Evolutionary conservation across 92 coral and sea anemone genomes (phyloP).

Genomic region (Palythoa grandiflora): DNA sequence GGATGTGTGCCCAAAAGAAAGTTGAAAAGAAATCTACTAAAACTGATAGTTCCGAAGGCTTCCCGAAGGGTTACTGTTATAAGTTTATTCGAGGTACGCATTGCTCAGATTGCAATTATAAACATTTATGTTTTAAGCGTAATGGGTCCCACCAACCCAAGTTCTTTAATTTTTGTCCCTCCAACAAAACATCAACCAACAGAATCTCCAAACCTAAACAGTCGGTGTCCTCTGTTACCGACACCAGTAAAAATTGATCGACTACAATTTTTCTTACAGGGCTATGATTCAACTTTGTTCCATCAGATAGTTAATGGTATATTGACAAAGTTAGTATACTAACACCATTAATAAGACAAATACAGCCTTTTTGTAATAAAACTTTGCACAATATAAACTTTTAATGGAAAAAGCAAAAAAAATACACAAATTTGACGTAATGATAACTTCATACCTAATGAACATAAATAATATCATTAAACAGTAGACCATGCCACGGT

Average conservation of each 20-base stretch:
- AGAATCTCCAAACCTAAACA: not conserved
- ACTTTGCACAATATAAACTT: no score
- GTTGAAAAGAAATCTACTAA: not conserved
- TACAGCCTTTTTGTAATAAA: no score
- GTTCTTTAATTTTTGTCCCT: slow-evolving; percentile 26
- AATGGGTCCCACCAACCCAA: not conserved
- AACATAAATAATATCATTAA: no score
- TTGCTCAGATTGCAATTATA: slow-evolving; percentile 36
- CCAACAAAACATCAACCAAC: not conserved
- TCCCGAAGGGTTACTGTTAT: slow-evolving; percentile 50
- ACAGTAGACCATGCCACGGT: no score
- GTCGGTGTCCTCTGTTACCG: slow-evolving; percentile 15
- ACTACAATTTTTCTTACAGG: slow-evolving; percentile 14
- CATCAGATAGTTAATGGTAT: slow-evolving; percentile 14
- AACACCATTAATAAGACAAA: no score
- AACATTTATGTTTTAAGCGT: slow-evolving; percentile 55
- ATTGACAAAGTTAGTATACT: no score
- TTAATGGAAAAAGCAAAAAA: no score
- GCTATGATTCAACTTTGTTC: slow-evolving; percentile 27
- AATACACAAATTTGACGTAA: no score
- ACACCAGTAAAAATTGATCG: slow-evolving; percentile 44
- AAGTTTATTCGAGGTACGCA: slow-evolving; percentile 11
- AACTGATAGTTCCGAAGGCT: not conserved
- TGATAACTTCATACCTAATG: no score
- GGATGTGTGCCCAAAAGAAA: slow-evolving; percentile 45